Evolutionary conservation across 1,140 invertebrate genomes (phyloP).

Genomic region (Lerema accius): DNA sequence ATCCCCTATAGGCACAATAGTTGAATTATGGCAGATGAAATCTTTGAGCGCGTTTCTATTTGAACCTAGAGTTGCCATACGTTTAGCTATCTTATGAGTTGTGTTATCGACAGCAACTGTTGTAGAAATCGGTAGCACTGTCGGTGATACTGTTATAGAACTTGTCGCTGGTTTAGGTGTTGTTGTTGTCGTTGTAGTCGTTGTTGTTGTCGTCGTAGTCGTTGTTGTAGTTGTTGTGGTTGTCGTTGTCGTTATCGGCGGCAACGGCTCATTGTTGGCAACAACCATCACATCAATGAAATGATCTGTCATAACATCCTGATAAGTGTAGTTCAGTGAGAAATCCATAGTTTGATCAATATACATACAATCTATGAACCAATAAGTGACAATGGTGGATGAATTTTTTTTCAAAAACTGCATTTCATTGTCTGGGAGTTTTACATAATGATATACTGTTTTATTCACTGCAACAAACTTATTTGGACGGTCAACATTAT

Average conservation of each 20-base stretch:
- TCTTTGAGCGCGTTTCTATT: constrained; percentile 49
- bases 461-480: constrained; percentile 85
- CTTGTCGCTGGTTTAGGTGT: constrained; percentile 55
- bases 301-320: constrained; percentile 83
- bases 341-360: constrained; percentile 85
- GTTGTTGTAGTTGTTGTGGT: constrained; percentile 83
- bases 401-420: constrained; percentile 85
- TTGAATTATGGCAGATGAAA: constrained; percentile 85
- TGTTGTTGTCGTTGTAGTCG: constrained; percentile 68
- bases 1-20: constrained; percentile 84
- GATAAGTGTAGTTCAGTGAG: constrained; percentile 85
- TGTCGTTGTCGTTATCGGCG: constrained; percentile 84
- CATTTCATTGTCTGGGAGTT: constrained; percentile 84
- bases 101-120: constrained; percentile 41
- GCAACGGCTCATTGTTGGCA: constrained; percentile 85
- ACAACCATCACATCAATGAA: constrained; percentile 88
- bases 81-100: constrained; percentile 51
- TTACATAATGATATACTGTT: constrained; percentile 84
- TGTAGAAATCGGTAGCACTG: constrained; percentile 38
- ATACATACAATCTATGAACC: constrained; percentile 90
- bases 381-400: constrained; percentile 86
- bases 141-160: constrained; percentile 43
- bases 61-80: constrained; percentile 47
- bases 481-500: constrained; percentile 80
- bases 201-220: constrained; percentile 79